A percentile compares a stretch with the other conserved stretches of the same genome.
These are phyloP conservation scores for Acanthopleura granulata DNA, from an alignment of 2,888 invertebrate species.

Conservation along the genomic window DNA sequence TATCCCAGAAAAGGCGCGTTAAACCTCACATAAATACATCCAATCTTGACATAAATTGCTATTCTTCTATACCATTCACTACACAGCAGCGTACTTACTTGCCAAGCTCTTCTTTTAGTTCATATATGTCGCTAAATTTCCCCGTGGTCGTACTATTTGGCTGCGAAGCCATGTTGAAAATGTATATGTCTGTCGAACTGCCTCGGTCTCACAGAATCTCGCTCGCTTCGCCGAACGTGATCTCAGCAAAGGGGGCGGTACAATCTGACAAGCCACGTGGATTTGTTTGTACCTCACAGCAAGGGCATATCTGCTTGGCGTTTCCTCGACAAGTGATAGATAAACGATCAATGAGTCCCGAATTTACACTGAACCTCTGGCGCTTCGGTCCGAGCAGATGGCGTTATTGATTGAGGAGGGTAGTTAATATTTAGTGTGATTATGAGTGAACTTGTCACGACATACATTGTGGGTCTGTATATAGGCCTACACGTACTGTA, in stretches of 20 bases:
- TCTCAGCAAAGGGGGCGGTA: conserved; percentile 1
- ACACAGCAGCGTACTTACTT: conserved; percentile 81
- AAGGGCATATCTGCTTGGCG: no score
- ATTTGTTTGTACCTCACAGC: conserved; percentile 11
- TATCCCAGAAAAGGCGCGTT: background rate
- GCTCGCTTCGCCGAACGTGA: background rate
- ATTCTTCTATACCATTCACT: background rate
- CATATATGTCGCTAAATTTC: conserved; percentile 99
- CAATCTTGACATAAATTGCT: background rate
- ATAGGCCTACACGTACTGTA: no score
- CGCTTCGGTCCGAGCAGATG: no score
- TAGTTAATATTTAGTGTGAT: no score
- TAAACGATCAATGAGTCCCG: no score
- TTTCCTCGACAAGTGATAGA: no score
- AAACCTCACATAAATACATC: background rate
- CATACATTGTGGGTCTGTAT: no score
- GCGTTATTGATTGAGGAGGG: no score
- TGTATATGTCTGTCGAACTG: conserved; percentile 23
- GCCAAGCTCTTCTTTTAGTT: conserved; percentile 99
- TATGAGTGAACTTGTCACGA: no score
- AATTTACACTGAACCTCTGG: no score
- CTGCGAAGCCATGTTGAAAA: conserved; percentile 68
- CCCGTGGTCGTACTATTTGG: conserved; percentile 78
- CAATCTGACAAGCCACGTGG: background rate
- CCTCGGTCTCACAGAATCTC: conserved; percentile 3